These are phyloP conservation scores for Gymnocephalus cernua DNA, from an alignment of 2,113 vertebrate genomes.

Conservation along the genomic window DNA sequence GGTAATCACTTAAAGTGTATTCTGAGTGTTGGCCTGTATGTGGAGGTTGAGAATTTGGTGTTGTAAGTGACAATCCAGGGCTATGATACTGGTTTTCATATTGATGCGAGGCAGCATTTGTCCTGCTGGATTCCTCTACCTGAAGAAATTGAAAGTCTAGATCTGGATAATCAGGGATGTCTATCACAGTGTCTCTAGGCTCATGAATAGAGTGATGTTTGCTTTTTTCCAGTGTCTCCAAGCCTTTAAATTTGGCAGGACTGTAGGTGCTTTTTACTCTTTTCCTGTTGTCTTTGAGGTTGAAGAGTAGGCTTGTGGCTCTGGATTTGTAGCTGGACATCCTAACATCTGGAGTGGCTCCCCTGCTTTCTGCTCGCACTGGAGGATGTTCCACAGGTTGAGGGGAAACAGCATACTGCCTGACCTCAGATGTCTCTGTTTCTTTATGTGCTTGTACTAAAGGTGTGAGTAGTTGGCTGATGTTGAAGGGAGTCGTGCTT, in stretches of 20 bases:
- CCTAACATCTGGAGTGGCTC: conserved; percentile 70
- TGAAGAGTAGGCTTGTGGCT: conserved; percentile 92
- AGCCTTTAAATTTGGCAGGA: conserved; percentile 83
- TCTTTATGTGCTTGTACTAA: conserved; percentile 84
- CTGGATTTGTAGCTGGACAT: conserved; percentile 88
- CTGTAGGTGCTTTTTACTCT: conserved; percentile 93
- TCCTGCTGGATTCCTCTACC: conserved; percentile 36
- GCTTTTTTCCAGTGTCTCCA: conserved; percentile 80
- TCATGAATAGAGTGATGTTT: conserved; percentile 78
- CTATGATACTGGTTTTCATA: conserved; percentile 54
- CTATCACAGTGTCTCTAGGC: conserved; percentile 72
- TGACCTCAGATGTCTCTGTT: conserved; percentile 67
- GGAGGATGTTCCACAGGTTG: conserved; percentile 73
- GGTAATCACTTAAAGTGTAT: conserved; percentile 65
- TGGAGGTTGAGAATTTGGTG: conserved; percentile 41
- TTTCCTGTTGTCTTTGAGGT: conserved; percentile 95
- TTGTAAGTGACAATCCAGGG: conserved; percentile 30
- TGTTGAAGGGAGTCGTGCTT: conserved; percentile 85
- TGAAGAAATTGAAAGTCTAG: conserved; percentile 49
- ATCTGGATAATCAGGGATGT: conserved; percentile 69
- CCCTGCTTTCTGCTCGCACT: conserved; percentile 76
- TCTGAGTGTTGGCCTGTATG: conserved; percentile 47
- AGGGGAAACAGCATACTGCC: conserved; percentile 71
- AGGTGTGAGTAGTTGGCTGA: conserved; percentile 88
- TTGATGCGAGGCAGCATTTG: conserved; percentile 34